A percentile compares a stretch with the other conserved stretches of the same genome.
Conservation (phyloP, 2,797 vertebrate species). For the Sebastes itinus region DNA sequence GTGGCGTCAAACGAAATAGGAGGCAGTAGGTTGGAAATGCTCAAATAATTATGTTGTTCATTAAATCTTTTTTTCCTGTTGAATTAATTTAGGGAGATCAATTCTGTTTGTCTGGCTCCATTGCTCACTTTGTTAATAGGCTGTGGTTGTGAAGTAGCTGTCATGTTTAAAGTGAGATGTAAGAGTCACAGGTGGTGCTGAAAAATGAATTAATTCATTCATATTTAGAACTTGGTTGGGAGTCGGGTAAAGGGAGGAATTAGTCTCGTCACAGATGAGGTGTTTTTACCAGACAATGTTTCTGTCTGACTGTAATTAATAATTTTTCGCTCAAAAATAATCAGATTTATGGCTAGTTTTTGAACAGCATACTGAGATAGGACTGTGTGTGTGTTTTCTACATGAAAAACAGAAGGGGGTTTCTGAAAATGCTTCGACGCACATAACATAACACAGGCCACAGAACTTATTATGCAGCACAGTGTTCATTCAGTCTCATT, state of each 20-base stretch:
- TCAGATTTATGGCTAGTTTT: neutral
- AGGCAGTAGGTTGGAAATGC: neutral
- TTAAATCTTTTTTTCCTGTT: slow-evolving; percentile 1
- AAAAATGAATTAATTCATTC: neutral
- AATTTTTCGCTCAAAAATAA: neutral
- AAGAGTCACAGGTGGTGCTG: neutral
- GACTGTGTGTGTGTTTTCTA: neutral
- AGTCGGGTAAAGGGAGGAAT: neutral
- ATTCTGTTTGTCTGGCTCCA: slow-evolving; percentile 9
- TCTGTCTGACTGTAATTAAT: neutral
- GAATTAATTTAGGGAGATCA: slow-evolving; percentile 14
- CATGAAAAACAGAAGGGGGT: neutral
- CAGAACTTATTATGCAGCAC: neutral
- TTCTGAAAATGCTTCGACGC: neutral
- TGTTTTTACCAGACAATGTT: neutral
- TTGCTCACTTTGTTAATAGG: slow-evolving; percentile 7
- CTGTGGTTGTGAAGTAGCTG: slow-evolving; percentile 8
- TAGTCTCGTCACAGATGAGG: neutral
- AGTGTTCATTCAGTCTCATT: neutral
- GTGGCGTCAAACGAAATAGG: neutral
- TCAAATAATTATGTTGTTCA: slow-evolving; percentile 17
- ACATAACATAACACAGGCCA: neutral
- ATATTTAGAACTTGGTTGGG: neutral
- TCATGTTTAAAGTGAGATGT: slow-evolving; percentile 25
- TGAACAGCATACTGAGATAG: neutral